Base-by-base conservation (phyloP, 2,113 vertebrate species). In the Dascyllus trimaculatus region DNA sequence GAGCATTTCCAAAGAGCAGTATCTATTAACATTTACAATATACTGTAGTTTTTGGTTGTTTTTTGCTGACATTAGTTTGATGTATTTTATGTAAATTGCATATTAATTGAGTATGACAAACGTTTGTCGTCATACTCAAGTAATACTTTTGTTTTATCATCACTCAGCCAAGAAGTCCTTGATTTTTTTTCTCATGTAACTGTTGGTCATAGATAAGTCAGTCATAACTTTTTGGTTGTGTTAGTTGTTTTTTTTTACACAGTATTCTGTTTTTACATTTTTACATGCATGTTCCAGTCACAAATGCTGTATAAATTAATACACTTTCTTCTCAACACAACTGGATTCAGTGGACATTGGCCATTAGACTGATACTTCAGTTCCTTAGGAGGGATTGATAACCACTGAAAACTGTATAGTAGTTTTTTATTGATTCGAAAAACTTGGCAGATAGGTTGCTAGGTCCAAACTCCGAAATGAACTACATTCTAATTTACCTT, bases 401-500 rank as follows among this genome's bases (percentile, higher is more conserved):
- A 53, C 35, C 52, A 49, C 66, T 68, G 46, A 29, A 29, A 29
- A 29, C 29, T 29, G 5, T 6, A 29, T 29, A 2, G 29, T 29
- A 29, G 29, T 6, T 29, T 29, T 29, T 29, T 29, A 29, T 35
- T 6, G 32, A 10, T 35, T 10, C 7, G 9, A 35, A 35, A 35
- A 35, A 9, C 32, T 9, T 10, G 6, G 13, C 40, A 43, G 40
- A 43, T 43, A 43, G 11, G 11, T 43, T 4, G 4, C 11, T 43
- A 4, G 14, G 11, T 29, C 7, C 1, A 21, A 71, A 46, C 13
- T 22, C 4, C 7, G 71, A 68, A 38, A 51, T 59, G 4, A 43
- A 32, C 25, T 0, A 18, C 14, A 25, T 15, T 59, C 35, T 51
- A 8, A 48, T 71, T 71, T 32, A 56, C 32, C 71, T 71, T 65